A percentile compares a stretch with the other conserved stretches of the same genome.
Conservation (phyloP, 2,888 invertebrate genomes). For the Cylloceria caligata region DNA sequence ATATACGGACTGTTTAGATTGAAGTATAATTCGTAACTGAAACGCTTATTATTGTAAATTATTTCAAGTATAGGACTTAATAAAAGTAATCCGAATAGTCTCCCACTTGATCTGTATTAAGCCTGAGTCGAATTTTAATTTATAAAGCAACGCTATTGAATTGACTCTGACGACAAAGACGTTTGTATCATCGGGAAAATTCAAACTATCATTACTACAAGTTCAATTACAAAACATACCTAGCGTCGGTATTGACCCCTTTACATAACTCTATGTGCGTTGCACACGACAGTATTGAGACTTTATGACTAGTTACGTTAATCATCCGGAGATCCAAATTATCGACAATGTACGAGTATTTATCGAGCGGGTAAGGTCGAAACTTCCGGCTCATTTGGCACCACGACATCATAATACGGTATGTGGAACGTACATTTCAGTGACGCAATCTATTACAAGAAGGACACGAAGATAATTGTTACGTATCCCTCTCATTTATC, state of each 20-base stretch:
- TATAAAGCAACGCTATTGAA: background rate
- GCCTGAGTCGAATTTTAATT: background rate
- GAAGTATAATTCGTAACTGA: too few relatives aligned
- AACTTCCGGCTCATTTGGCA: slow-evolving; percentile 63
- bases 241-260: slow-evolving; percentile 58
- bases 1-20: too few relatives aligned
- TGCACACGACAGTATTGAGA: slow-evolving; percentile 6
- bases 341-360: slow-evolving; percentile 63
- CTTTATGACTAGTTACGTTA: slow-evolving; percentile 64
- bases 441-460: background rate
- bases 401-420: slow-evolving; percentile 7
- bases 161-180: background rate
- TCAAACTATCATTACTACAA: slow-evolving; percentile 3
- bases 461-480: background rate
- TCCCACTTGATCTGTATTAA: background rate
- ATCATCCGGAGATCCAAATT: slow-evolving; percentile 65
- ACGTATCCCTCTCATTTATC: background rate
- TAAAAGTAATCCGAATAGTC: background rate
- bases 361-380: slow-evolving; percentile 57
- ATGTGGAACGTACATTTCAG: background rate
- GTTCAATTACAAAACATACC: slow-evolving; percentile 31
- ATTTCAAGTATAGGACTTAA: background rate
- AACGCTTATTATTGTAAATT: too few relatives aligned
- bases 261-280: slow-evolving; percentile 68
- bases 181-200: slow-evolving; percentile 3